Base-by-base conservation (phyloP, 2,113 vertebrate genomes). In the Sylvietta virens region DNA sequence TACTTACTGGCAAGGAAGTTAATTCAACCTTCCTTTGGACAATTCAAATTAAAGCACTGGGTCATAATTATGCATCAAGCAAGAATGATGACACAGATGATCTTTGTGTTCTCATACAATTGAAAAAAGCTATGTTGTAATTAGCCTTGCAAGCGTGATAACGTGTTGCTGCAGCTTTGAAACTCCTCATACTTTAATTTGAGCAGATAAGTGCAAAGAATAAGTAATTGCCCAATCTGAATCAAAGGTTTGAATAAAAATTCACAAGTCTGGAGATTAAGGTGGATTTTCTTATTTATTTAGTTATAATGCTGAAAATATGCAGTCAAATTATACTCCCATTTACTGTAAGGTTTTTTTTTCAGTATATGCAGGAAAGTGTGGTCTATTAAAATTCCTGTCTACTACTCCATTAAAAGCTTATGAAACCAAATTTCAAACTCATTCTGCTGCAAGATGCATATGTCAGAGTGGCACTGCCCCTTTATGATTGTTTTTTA, bases 1-100 rank as follows among this genome's bases (percentile, higher is more conserved):
- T 95, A 97, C 97, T 98, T 96, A 92, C 91, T 81, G 89, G 66
- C 85, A 70, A 80, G 62, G 82, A 97, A 92, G 86, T 94, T 96
- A 97, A 95, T 87, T 92, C 94, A 95, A 86, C 92, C 77, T 93
- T 77, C 72, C 51, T 92, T 76, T 94, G 87, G 90, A 96, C 93
- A 93, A 86, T 88, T 93, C 73, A 96, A 74, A 93, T 97, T 93
- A 96, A 96, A 94, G 73, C 65, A 91, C 58, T 93, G 64, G 73
- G 83, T 88, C 86, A 88, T 89, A 94, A 91, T 90, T 91, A 90
- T 48, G 37, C 82, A 95, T 57, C 67, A 85, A 71, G 62, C 48
- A 78, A 87, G 87, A 91, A 81, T 81, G 80, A 91, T 94, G 92
- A 93, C 77, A 92, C 62, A 90, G 88, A 94, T 83, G 94, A 96